Evolutionary conservation across 2,797 vertebrate species (phyloP).

Genomic region (Taenioides sp.): DNA sequence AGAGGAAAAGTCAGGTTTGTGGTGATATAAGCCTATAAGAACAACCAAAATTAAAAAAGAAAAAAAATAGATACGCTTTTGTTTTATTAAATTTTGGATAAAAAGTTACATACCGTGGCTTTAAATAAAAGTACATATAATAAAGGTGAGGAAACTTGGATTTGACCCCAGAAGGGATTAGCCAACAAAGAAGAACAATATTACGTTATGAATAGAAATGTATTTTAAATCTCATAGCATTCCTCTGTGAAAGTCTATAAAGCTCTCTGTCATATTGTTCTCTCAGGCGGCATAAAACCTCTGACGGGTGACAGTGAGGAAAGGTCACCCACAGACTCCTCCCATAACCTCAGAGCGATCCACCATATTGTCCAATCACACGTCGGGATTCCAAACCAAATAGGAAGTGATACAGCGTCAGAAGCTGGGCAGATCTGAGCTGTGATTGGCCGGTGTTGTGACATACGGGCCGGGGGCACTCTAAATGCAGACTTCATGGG

Average conservation of each 20-base stretch:
- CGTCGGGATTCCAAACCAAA: neutral
- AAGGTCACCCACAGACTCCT: conserved; percentile 79
- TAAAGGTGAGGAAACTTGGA: neutral
- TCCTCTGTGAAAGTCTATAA: conserved; percentile 61
- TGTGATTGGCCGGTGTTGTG: conserved; percentile 37
- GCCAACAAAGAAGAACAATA: neutral
- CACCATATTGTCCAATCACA: conserved; percentile 43
- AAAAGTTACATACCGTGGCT: neutral
- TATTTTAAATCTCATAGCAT: conserved; percentile 17
- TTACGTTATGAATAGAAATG: neutral
- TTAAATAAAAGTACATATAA: neutral
- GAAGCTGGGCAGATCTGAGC: conserved; percentile 28
- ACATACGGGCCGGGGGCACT: conserved; percentile 46
- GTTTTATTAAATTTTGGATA: no score
- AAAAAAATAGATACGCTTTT: no score
- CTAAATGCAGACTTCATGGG: conserved; percentile 47
- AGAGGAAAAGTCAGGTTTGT: no score
- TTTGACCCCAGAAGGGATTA: neutral
- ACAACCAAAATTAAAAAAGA: no score
- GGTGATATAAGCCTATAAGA: no score
- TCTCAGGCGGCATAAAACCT: conserved; percentile 72
- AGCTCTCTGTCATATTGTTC: conserved; percentile 71
- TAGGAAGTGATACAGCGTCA: conserved; percentile 60
- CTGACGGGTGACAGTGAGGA: conserved; percentile 80
- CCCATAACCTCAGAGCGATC: conserved; percentile 49